phyloP scores from a whole-genome alignment of 2,888 invertebrate species.

The Mamestra brassicae region DNA sequence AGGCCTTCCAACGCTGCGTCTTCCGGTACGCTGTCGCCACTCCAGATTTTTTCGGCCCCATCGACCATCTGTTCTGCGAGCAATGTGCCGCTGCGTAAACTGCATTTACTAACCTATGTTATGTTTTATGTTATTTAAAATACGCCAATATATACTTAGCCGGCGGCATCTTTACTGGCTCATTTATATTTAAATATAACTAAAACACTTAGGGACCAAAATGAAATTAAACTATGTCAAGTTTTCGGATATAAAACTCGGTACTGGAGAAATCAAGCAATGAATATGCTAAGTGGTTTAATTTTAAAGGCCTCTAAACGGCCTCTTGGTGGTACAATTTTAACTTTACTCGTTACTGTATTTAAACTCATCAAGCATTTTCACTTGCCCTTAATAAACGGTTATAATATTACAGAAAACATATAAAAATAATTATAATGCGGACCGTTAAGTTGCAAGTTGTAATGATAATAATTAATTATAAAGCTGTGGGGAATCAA shows the following conservation, averaged over 20 bases:
- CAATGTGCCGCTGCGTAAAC: no score
- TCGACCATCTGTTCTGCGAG: no score
- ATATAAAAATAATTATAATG: not conserved
- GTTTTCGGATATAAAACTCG: conserved; percentile 11
- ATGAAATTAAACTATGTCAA: conserved; percentile 31
- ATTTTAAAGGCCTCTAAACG: not conserved
- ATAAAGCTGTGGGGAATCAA: not conserved
- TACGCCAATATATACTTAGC: no score
- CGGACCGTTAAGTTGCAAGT: not conserved
- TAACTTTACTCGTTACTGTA: conserved; percentile 19
- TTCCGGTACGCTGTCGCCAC: no score
- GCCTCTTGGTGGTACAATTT: conserved; percentile 16
- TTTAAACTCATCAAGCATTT: conserved; percentile 25
- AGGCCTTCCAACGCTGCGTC: no score
- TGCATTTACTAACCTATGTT: no score
- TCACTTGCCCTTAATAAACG: conserved; percentile 19
- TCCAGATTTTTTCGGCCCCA: no score
- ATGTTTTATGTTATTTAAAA: no score
- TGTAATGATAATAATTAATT: not conserved
- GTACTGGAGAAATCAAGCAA: conserved; percentile 24
- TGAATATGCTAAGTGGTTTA: conserved; percentile 29
- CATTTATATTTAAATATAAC: no score
- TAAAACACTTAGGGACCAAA: not conserved
- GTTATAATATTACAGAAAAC: not conserved
- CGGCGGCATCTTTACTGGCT: no score